Percentiles rank a stretch among this genome's conserved stretches.
Evolutionary conservation across 1,140 invertebrate genomes (phyloP).

Genomic region (Homarus americanus): DNA sequence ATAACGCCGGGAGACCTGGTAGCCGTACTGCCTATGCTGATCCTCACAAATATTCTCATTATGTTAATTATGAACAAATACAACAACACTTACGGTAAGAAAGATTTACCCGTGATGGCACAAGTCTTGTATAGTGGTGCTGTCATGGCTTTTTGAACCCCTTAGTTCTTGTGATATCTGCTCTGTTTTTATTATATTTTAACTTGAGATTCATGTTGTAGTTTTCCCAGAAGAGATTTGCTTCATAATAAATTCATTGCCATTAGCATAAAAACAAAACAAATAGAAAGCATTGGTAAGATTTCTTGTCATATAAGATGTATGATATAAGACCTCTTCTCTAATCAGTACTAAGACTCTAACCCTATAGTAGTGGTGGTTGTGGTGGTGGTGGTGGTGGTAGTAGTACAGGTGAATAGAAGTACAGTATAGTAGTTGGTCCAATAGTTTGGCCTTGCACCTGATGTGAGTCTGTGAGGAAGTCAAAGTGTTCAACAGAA

Average conservation of each 20-base stretch:
- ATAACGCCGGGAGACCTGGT: slow-evolving; percentile 79
- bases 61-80: slow-evolving; percentile 91
- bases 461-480: slow-evolving; percentile 31
- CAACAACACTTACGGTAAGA: slow-evolving; percentile 87
- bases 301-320: background rate
- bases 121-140: background rate
- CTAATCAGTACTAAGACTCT: background rate
- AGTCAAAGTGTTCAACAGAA: slow-evolving; percentile 19
- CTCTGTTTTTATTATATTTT: background rate
- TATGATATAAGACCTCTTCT: background rate
- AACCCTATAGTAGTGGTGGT: slow-evolving; percentile 12
- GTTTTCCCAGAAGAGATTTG: background rate
- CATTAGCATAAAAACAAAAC: background rate
- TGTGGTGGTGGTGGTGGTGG: background rate
- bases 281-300: background rate
- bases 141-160: background rate
- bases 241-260: background rate
- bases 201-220: background rate
- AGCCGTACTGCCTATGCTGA: slow-evolving; percentile 81
- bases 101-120: background rate
- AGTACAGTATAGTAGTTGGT: background rate
- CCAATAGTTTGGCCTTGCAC: background rate
- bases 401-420: too few species aligned
- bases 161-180: background rate
- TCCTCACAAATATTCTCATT: slow-evolving; percentile 85